Evolutionary conservation across 2,888 invertebrate species (phyloP).

Genomic region (Lamproptera curius): DNA sequence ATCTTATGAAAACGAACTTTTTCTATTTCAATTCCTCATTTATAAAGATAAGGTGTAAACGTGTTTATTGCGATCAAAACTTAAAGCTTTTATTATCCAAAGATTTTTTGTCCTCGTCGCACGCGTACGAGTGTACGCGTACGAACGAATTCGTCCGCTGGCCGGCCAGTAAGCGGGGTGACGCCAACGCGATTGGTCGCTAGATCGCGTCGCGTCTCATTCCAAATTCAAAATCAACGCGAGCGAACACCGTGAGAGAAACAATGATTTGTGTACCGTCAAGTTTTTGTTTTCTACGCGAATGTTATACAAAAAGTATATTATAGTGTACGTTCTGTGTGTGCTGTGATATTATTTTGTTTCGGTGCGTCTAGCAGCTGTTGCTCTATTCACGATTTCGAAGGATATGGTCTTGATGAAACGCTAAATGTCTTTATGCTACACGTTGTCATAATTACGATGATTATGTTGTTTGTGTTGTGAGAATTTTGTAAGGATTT

Average conservation of each 20-base stretch:
- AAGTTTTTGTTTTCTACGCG: conserved; percentile 37
- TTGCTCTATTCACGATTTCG: conserved; percentile 41
- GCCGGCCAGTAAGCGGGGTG: conserved; percentile 67
- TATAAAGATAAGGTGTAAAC: conserved; percentile 1
- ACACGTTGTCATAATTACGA: background rate
- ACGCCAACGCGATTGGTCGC: conserved; percentile 66
- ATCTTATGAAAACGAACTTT: conserved; percentile 1
- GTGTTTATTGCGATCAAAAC: conserved; percentile 27
- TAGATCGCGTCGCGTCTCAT: conserved; percentile 48
- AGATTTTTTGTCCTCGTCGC: conserved; percentile 44
- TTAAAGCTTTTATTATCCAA: conserved; percentile 64
- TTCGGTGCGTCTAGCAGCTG: conserved; percentile 49
- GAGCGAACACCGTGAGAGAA: conserved; percentile 50
- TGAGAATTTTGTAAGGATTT: background rate
- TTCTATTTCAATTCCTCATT: conserved; percentile 9
- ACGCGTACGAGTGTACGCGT: conserved; percentile 52
- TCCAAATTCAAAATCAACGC: conserved; percentile 58
- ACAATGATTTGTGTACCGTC: conserved; percentile 48
- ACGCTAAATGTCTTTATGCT: conserved; percentile 6
- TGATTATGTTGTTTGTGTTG: background rate
- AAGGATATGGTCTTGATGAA: conserved; percentile 37
- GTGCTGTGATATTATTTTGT: conserved; percentile 30
- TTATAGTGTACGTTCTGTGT: conserved; percentile 31
- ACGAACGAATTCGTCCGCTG: conserved; percentile 54
- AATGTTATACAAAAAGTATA: conserved; percentile 19